Evolutionary conservation across 2,797 vertebrate species (phyloP).

Genomic region (Carduelis carduelis): DNA sequence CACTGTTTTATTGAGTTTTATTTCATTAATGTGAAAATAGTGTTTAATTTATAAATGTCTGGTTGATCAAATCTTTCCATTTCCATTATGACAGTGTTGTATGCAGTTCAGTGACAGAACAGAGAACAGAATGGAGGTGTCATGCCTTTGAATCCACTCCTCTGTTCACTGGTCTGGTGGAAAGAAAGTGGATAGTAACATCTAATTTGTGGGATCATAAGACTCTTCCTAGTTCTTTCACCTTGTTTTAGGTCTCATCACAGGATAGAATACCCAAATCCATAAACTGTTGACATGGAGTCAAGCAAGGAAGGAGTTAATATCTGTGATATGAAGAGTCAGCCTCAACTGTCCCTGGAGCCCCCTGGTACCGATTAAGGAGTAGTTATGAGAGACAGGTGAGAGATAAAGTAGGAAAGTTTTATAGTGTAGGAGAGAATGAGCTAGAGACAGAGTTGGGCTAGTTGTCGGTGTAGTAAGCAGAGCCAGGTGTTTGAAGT

Average conservation of each 20-base stretch:
- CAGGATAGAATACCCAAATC: background rate
- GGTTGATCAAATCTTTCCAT: fast-evolving
- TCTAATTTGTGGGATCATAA: background rate
- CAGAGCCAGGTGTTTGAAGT: constrained; percentile 32
- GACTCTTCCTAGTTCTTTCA: background rate
- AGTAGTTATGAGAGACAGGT: background rate
- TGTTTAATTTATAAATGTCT: background rate
- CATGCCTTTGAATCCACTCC: background rate
- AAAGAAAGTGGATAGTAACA: background rate
- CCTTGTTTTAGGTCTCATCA: background rate
- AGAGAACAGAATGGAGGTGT: background rate
- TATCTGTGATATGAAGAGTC: background rate
- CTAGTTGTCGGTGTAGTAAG: background rate
- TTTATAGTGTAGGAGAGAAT: constrained; percentile 9
- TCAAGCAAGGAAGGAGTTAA: constrained; percentile 3
- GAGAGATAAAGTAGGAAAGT: constrained; percentile 26
- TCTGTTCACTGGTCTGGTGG: background rate
- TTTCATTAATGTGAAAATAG: background rate
- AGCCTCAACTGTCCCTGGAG: background rate
- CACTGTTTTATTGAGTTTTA: background rate
- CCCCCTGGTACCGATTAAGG: constrained; percentile 44
- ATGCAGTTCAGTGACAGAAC: background rate
- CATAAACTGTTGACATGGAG: background rate
- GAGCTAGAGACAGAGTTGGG: background rate
- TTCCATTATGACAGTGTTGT: background rate